Percentiles rank a stretch among this genome's conserved stretches.
These are phyloP conservation scores for Varecia variegata DNA, from an alignment of 2,797 vertebrate genomes.

Conservation along the genomic window DNA sequence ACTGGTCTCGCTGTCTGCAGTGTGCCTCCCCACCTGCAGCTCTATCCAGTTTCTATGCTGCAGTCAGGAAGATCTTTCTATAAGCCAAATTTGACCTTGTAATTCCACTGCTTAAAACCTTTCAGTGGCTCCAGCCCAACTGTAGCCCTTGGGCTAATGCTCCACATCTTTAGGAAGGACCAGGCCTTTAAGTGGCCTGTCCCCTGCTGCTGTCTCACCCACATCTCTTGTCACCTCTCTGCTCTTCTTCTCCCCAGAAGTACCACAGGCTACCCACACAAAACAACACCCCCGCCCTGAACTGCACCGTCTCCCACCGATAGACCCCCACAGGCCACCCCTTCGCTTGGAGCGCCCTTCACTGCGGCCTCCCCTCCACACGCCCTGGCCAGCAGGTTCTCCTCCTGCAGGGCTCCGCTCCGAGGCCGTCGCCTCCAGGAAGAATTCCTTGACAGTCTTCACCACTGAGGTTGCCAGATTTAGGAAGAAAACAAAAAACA, in stretches of 20 bases:
- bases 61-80: neutral
- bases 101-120: neutral
- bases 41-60: neutral
- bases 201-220: neutral
- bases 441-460: neutral
- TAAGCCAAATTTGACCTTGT: neutral
- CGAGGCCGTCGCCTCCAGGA: neutral
- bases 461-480: neutral
- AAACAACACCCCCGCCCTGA: too few species aligned
- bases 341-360: neutral
- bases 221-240: neutral
- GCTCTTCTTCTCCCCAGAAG: neutral
- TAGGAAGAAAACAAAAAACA: neutral
- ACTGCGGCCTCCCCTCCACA: rapidly evolving
- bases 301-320: neutral
- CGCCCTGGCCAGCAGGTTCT: neutral
- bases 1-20: neutral
- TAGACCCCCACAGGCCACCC: too few species aligned
- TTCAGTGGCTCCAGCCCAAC: neutral
- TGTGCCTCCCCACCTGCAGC: neutral
- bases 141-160: neutral
- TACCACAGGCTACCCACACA: neutral
- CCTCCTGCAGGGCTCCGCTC: neutral
- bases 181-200: neutral
- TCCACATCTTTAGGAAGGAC: neutral